Percentiles rank a stretch among this genome's conserved stretches.
phyloP scores from a whole-genome alignment of 1,140 invertebrate species.

The Lordiphosa mommai region DNA sequence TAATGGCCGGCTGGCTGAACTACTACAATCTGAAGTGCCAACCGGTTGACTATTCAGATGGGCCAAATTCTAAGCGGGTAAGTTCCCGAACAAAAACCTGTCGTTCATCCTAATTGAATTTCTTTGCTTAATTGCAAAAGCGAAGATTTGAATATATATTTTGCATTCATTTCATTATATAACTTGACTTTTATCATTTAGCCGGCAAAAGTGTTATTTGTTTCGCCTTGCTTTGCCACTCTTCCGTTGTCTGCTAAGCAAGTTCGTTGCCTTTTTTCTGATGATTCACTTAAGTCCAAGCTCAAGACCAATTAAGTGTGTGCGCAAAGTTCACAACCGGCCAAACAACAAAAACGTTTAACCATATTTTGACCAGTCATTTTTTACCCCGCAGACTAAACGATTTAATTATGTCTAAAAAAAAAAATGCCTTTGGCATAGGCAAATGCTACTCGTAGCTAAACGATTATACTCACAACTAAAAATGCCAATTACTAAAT shows the following conservation, averaged over 20 bases:
- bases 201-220: conserved; percentile 15
- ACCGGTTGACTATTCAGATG: conserved; percentile 93
- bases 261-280: conserved; percentile 56
- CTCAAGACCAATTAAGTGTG: conserved; percentile 35
- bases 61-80: conserved; percentile 89
- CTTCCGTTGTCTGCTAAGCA: conserved; percentile 28
- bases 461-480: background rate
- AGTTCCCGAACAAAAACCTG: conserved; percentile 78
- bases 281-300: conserved; percentile 39
- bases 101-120: background rate
- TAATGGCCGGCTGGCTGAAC: conserved; percentile 91
- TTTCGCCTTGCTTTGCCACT: conserved; percentile 31
- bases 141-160: conserved; percentile 12
- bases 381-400: conserved; percentile 10
- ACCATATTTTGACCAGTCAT: conserved; percentile 36
- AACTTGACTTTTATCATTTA: conserved; percentile 21
- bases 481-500: conserved; percentile 18
- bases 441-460: too few relatives aligned
- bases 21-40: conserved; percentile 96
- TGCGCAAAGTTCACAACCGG: conserved; percentile 33
- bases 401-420: conserved; percentile 45
- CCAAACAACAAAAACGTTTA: conserved; percentile 2
- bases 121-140: conserved; percentile 14
- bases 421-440: conserved; percentile 18
- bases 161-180: conserved; percentile 31